Conservation (phyloP, 2,888 invertebrate genomes). For the Nymphalis c-album region DNA sequence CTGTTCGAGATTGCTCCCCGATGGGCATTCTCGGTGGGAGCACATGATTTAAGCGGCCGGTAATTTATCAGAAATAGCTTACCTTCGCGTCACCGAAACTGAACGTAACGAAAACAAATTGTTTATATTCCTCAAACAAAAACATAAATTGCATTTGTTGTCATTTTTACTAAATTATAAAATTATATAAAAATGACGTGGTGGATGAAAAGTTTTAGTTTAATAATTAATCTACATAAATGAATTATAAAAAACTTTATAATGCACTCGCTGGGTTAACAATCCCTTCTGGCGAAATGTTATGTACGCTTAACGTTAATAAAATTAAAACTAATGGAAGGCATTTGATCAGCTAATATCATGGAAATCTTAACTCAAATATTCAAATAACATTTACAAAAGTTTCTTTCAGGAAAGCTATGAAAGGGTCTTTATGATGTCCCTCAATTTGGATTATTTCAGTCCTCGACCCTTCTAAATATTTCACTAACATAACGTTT, state of each 20-base stretch:
- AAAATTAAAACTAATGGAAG: not conserved
- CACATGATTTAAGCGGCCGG: constrained; percentile 54
- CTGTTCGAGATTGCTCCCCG: constrained; percentile 58
- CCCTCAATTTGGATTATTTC: constrained; percentile 26
- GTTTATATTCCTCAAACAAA: not conserved
- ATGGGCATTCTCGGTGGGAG: constrained; percentile 49
- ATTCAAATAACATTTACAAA: constrained; percentile 25
- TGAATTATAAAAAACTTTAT: too few species aligned
- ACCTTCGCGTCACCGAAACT: constrained; percentile 11
- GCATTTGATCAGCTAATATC: constrained; percentile 16
- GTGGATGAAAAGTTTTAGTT: too few species aligned
- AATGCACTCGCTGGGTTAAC: too few species aligned
- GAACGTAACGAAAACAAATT: not conserved
- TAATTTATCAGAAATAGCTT: constrained; percentile 24
- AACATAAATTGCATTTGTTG: not conserved
- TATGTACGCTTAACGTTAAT: too few species aligned
- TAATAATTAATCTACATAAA: too few species aligned
- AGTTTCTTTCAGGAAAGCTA: constrained; percentile 20
- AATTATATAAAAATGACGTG: too few species aligned
- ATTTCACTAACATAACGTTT: constrained; percentile 20
- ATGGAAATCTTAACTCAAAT: constrained; percentile 17
- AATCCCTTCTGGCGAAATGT: too few species aligned
- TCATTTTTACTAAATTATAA: not conserved
- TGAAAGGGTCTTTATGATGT: constrained; percentile 24
- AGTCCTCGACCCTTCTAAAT: constrained; percentile 25